phyloP scores from a whole-genome alignment of 2,888 invertebrate species.

The Eurytoma californica region DNA sequence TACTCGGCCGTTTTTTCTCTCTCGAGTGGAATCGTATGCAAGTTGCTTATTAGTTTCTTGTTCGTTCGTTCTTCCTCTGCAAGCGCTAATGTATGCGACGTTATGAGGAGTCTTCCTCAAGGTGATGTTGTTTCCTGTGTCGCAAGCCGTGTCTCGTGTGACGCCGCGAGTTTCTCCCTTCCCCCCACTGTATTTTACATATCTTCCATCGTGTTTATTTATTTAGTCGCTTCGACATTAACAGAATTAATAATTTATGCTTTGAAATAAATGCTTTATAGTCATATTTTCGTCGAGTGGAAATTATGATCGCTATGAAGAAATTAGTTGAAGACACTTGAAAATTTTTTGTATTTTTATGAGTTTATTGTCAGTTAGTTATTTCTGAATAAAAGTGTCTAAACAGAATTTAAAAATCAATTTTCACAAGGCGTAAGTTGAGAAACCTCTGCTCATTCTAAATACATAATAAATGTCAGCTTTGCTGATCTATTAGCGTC shows the following conservation, averaged over 20 bases:
- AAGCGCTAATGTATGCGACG: constrained; percentile 46
- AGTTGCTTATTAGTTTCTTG: constrained; percentile 49
- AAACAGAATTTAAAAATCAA: constrained; percentile 8
- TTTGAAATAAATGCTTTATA: no score
- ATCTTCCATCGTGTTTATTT: background rate
- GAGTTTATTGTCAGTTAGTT: background rate
- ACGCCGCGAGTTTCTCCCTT: constrained; percentile 50
- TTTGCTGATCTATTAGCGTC: constrained; percentile 33
- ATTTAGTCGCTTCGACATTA: background rate
- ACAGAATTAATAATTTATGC: no score
- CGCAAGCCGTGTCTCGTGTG: constrained; percentile 68
- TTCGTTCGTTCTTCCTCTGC: constrained; percentile 35
- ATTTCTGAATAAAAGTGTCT: constrained; percentile 28
- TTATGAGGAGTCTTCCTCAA: constrained; percentile 59
- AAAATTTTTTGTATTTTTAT: constrained; percentile 9
- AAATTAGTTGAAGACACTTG: no score
- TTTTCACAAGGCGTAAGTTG: constrained; percentile 15
- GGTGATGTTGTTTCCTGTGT: constrained; percentile 72
- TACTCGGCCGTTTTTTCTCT: constrained; percentile 56
- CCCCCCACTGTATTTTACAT: constrained; percentile 3
- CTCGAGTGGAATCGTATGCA: constrained; percentile 22
- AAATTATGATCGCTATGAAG: no score
- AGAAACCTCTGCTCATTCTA: constrained; percentile 36
- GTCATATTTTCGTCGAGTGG: no score
- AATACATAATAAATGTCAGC: constrained; percentile 38